These are phyloP conservation scores for Grammatotria lemairii DNA, from an alignment of 2,113 vertebrate species.

Conservation along the genomic window DNA sequence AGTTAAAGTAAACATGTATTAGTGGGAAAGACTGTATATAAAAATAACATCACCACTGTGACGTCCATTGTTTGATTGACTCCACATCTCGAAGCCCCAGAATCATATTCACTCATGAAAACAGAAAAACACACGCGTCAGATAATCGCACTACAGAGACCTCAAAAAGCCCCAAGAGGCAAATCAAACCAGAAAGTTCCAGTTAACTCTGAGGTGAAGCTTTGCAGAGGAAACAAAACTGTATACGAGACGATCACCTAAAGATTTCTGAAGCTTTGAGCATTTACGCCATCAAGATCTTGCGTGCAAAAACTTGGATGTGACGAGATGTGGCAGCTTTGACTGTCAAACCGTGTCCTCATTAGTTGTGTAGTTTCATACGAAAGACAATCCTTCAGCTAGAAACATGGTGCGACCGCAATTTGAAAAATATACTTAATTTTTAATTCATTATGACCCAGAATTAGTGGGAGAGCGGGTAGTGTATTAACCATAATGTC, in stretches of 20 bases:
- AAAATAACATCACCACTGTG: neutral
- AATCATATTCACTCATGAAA: neutral
- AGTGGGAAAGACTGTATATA: neutral
- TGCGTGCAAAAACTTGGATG: fast-evolving
- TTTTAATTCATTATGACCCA: fast-evolving
- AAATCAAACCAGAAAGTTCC: neutral
- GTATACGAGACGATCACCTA: fast-evolving
- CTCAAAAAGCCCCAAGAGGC: neutral
- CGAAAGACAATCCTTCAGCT: neutral
- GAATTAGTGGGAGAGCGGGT: fast-evolving
- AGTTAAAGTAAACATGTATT: neutral
- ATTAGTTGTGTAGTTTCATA: fast-evolving
- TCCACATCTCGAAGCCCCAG: neutral
- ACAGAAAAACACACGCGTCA: neutral
- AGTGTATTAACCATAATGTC: fast-evolving
- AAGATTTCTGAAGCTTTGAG: neutral
- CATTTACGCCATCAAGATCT: fast-evolving
- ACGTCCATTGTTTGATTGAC: neutral
- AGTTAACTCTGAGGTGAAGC: neutral
- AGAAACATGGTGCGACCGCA: fast-evolving
- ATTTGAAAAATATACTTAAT: neutral
- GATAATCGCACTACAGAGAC: neutral
- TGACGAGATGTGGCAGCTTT: neutral
- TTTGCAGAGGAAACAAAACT: neutral
- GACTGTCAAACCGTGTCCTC: neutral